phyloP scores from a whole-genome alignment of 2,113 vertebrate genomes.

The Colinus virginianus region DNA sequence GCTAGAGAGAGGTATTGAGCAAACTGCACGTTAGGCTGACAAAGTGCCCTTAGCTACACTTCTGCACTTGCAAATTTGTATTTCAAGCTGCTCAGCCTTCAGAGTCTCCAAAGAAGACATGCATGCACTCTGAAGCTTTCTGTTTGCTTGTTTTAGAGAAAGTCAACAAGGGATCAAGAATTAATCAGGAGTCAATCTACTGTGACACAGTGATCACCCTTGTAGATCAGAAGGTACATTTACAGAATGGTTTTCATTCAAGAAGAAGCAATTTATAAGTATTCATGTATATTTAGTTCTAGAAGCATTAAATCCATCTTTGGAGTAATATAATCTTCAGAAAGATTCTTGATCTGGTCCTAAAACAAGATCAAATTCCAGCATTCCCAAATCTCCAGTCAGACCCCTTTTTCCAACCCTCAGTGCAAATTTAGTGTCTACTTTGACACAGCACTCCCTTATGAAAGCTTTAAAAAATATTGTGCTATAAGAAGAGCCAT shows the following conservation, averaged over 20 bases:
- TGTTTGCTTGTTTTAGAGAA: neutral
- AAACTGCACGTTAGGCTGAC: neutral
- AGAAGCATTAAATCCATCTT: neutral
- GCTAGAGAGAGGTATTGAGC: neutral
- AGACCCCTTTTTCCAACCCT: neutral
- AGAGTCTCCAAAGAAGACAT: neutral
- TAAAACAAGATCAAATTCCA: neutral
- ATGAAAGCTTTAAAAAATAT: neutral
- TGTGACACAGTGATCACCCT: neutral
- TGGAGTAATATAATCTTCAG: neutral
- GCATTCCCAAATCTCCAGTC: too few relatives aligned
- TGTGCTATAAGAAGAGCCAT: neutral
- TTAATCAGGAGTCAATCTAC: neutral
- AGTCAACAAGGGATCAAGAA: neutral
- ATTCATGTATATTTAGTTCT: neutral
- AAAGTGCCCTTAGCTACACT: neutral
- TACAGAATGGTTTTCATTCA: neutral
- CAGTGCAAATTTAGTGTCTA: neutral
- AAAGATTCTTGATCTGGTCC: neutral
- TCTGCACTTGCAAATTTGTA: neutral
- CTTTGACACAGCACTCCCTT: neutral
- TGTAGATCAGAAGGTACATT: neutral
- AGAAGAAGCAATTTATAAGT: neutral
- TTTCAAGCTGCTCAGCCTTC: neutral
- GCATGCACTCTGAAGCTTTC: neutral